Conservation (phyloP, 1,140 invertebrate species). For the Plodia interpunctella region DNA sequence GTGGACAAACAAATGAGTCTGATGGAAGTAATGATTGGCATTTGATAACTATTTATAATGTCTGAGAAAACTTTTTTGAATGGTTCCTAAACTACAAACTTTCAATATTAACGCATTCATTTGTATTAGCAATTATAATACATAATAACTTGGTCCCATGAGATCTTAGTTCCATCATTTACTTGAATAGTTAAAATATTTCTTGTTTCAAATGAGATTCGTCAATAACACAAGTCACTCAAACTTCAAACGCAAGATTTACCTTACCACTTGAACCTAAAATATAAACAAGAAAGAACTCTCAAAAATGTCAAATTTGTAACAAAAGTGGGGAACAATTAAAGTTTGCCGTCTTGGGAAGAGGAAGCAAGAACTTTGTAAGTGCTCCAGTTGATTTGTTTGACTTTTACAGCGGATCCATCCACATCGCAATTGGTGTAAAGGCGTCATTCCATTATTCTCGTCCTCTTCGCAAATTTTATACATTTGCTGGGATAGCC, state of each 20-base stretch:
- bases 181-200: background rate
- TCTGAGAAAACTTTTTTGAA: no score
- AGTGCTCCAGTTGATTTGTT: slow-evolving; percentile 64
- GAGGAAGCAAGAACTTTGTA: slow-evolving; percentile 29
- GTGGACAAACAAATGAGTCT: no score
- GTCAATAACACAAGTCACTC: slow-evolving; percentile 12
- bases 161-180: no score
- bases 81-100: no score
- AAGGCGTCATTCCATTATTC: background rate
- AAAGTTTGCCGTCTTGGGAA: slow-evolving; percentile 46
- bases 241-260: slow-evolving; percentile 22
- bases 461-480: no score
- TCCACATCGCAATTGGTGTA: slow-evolving; percentile 6
- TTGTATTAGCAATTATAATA: no score
- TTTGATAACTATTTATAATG: no score
- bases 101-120: no score
- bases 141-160: no score
- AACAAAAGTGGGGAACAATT: slow-evolving; percentile 54
- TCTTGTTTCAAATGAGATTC: background rate
- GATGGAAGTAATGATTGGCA: no score
- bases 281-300: slow-evolving; percentile 19
- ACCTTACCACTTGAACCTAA: slow-evolving; percentile 13
- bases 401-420: slow-evolving; percentile 47
- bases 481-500: no score
- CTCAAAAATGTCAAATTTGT: slow-evolving; percentile 29